A percentile compares a stretch with the other conserved stretches of the same genome.
phyloP scores from a whole-genome alignment of 2,888 invertebrate species.

The Tipula confusa region DNA sequence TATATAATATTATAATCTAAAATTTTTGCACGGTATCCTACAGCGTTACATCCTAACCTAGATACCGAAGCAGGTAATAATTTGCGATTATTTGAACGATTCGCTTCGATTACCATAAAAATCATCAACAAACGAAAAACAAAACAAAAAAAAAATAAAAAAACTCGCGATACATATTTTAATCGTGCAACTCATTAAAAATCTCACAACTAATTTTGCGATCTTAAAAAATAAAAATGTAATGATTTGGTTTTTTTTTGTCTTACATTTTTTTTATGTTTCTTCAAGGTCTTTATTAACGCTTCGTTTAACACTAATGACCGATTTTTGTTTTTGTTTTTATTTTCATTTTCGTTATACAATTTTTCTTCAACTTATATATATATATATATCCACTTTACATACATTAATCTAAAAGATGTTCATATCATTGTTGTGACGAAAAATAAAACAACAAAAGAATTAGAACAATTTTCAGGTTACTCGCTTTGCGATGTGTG shows the following conservation, averaged over 20 bases:
- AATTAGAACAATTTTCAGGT: not conserved
- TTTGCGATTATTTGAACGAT: not conserved
- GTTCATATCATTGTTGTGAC: not conserved
- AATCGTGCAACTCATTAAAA: conserved; percentile 25
- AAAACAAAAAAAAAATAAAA: not conserved
- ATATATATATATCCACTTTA: too few species aligned
- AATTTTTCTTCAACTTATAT: not conserved
- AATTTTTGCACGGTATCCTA: not conserved
- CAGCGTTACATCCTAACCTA: not conserved
- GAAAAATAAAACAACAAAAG: too few species aligned
- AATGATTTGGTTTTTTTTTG: not conserved
- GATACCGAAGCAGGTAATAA: conserved; percentile 9
- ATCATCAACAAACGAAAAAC: not conserved
- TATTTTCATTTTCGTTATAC: conserved; percentile 27
- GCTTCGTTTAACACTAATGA: conserved; percentile 30
- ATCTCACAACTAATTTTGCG: conserved; percentile 20
- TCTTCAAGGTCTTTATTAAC: conserved; percentile 30
- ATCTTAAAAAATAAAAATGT: not conserved
- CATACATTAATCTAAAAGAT: conserved; percentile 13
- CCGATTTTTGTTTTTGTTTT: conserved; percentile 30
- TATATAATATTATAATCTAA: too few species aligned
- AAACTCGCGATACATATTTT: not conserved
- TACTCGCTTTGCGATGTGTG: not conserved
- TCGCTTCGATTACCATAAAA: not conserved
- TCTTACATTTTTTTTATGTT: conserved; percentile 13